Evolutionary conservation across 2,113 vertebrate genomes (phyloP).

Genomic region (Aptenodytes patagonicus): DNA sequence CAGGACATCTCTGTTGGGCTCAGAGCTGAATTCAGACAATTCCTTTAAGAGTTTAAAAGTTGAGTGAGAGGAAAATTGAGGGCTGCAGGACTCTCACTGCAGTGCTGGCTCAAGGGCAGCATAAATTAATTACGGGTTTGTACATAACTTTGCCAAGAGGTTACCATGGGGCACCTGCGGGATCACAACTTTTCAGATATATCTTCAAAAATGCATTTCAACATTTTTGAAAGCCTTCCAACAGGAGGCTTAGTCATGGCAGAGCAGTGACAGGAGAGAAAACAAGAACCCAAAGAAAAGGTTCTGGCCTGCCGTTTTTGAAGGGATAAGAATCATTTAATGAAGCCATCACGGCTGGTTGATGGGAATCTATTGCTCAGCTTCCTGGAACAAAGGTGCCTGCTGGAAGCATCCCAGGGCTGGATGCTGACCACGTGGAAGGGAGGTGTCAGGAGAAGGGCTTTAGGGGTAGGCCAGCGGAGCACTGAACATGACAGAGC

Average conservation of each 20-base stretch:
- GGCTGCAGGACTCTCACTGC: neutral
- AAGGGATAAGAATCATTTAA: neutral
- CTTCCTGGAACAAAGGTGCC: neutral
- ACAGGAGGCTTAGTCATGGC: neutral
- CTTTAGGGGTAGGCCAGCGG: neutral
- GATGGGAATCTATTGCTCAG: neutral
- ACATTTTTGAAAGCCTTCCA: neutral
- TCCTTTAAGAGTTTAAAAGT: neutral
- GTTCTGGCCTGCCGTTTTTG: neutral
- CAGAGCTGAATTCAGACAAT: neutral
- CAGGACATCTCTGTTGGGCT: neutral
- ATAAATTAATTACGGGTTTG: neutral
- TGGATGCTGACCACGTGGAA: neutral
- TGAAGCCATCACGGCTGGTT: neutral
- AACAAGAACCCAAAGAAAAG: neutral
- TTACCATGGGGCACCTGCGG: neutral
- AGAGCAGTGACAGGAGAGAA: neutral
- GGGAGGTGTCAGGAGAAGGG: neutral
- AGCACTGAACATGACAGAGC: neutral
- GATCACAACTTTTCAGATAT: neutral
- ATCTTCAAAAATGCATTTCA: neutral
- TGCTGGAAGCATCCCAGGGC: neutral
- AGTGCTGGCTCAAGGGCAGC: neutral
- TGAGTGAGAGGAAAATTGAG: neutral
- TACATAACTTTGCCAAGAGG: neutral